Conservation (phyloP, 2,888 invertebrate species). For the Lasioglossum villosulum region DNA sequence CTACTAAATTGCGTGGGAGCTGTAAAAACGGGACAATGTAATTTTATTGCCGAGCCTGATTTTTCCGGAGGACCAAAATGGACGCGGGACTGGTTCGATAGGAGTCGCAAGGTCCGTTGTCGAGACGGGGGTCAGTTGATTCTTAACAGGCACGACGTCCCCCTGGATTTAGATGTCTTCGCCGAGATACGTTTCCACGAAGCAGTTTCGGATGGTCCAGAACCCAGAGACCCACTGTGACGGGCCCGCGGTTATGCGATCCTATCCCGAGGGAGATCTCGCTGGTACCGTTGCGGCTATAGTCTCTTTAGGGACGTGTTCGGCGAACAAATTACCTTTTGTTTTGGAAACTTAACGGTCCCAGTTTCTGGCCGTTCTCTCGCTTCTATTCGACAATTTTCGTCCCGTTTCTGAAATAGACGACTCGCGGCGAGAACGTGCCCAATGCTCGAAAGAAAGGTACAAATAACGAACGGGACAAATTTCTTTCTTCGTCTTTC, state of each 20-base stretch:
- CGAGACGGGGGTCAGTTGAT: conserved; percentile 47
- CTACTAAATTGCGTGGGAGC: neutral
- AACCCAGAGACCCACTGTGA: conserved; percentile 76
- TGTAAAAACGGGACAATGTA: neutral
- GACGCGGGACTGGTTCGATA: conserved; percentile 20
- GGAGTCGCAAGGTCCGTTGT: conserved; percentile 29
- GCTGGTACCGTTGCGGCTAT: conserved; percentile 76
- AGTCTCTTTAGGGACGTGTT: conserved; percentile 79
- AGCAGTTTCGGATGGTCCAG: conserved; percentile 73
- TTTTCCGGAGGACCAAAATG: conserved; percentile 11
- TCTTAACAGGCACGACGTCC: conserved; percentile 66
- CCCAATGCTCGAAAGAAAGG: neutral
- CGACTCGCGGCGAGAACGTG: neutral
- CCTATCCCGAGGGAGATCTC: conserved; percentile 71
- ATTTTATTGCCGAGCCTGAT: neutral
- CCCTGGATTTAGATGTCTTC: conserved; percentile 76
- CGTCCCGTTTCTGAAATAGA: neutral
- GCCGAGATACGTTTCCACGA: conserved; percentile 80
- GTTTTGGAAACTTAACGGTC: conserved; percentile 79
- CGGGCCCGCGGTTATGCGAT: conserved; percentile 68
- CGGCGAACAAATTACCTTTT: conserved; percentile 81
- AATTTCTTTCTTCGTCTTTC: neutral
- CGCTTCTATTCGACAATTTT: conserved; percentile 5
- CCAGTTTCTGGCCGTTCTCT: conserved; percentile 34
- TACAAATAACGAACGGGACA: neutral